Evolutionary conservation across 2,888 invertebrate species (phyloP).

Genomic region (Nymphalis urticae): DNA sequence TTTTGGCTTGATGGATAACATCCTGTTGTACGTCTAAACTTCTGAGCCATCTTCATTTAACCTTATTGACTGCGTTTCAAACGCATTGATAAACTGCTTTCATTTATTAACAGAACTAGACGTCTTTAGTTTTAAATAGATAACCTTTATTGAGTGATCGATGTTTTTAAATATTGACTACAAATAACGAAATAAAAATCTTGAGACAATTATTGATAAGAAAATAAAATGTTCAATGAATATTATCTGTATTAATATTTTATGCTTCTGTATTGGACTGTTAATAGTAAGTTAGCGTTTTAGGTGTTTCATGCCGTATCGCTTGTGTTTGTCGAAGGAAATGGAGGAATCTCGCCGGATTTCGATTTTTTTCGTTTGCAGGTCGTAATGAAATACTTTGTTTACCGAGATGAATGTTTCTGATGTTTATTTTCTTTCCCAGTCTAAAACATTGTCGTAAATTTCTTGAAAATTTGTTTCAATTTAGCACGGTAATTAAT

Average conservation of each 20-base stretch:
- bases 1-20: slow-evolving; percentile 54
- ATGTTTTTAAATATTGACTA: neutral
- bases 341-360: slow-evolving; percentile 57
- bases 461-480: slow-evolving; percentile 46
- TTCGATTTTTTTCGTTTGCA: slow-evolving; percentile 58
- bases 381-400: slow-evolving; percentile 71
- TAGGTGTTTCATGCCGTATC: slow-evolving; percentile 32
- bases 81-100: slow-evolving; percentile 21
- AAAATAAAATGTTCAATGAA: neutral
- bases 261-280: neutral
- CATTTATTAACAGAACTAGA: neutral
- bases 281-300: slow-evolving; percentile 35
- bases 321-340: slow-evolving; percentile 53
- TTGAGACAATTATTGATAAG: neutral
- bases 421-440: slow-evolving; percentile 56
- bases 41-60: slow-evolving; percentile 34
- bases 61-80: slow-evolving; percentile 17
- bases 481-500: slow-evolving; percentile 31
- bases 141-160: neutral
- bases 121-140: neutral
- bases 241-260: no score
- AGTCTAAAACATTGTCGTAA: slow-evolving; percentile 46
- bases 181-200: neutral
- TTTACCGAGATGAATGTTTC: slow-evolving; percentile 62
- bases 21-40: slow-evolving; percentile 38